A percentile compares a stretch with the other conserved stretches of the same genome.
Conservation (phyloP, 2,113 vertebrate species). For the Heterotilapia buettikoferi region DNA sequence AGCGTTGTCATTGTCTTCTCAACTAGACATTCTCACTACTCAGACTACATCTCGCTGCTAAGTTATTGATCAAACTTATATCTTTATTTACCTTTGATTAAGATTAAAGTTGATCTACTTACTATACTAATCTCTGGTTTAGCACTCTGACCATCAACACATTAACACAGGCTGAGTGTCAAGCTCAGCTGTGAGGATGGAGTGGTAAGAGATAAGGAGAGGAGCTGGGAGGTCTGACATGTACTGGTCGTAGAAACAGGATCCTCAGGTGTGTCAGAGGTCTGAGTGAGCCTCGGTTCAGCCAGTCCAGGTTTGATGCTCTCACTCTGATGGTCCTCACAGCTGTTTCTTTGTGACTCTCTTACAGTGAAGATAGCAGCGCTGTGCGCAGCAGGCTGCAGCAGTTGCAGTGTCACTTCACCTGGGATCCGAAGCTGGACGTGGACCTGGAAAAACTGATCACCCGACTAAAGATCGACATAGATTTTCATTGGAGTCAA, state of each 20-base stretch:
- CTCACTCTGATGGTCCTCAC: neutral
- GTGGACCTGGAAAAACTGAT: neutral
- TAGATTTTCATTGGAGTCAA: fast-evolving
- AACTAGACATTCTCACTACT: too few relatives aligned
- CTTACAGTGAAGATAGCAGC: neutral
- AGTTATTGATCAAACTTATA: too few relatives aligned
- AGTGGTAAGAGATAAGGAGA: too few relatives aligned
- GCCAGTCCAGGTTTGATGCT: neutral
- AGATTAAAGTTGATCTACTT: too few relatives aligned
- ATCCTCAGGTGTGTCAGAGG: neutral
- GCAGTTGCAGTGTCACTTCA: neutral
- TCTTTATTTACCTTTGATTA: too few relatives aligned
- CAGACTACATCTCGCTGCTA: too few relatives aligned
- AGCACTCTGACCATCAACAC: too few relatives aligned
- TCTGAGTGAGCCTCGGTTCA: neutral
- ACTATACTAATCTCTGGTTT: too few relatives aligned
- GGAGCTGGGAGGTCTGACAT: too few relatives aligned
- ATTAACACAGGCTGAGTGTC: too few relatives aligned
- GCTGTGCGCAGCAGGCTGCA: neutral
- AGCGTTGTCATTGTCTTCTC: too few relatives aligned
- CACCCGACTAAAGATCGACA: neutral
- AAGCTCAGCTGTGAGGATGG: too few relatives aligned
- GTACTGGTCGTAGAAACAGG: fast-evolving
- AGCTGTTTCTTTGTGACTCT: neutral
- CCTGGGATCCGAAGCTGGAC: neutral